Percentiles rank a stretch among this genome's conserved stretches.
Evolutionary conservation across 2,113 vertebrate genomes (phyloP).

Genomic region (Vireo altiloquus): DNA sequence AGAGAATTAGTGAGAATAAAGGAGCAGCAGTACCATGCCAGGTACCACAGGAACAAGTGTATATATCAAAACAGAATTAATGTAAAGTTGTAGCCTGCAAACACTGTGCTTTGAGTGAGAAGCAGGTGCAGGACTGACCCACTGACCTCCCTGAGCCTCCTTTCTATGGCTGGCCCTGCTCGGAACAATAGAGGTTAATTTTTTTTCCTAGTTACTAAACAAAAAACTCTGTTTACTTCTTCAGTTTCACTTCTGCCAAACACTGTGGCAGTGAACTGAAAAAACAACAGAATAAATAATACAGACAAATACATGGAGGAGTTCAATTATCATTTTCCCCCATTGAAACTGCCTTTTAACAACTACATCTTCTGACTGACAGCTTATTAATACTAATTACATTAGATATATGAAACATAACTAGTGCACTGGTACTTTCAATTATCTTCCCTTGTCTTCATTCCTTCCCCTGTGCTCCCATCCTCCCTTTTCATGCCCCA

Average conservation of each 20-base stretch:
- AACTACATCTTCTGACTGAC: constrained; percentile 64
- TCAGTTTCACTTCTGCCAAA: not conserved
- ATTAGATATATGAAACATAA: constrained; percentile 55
- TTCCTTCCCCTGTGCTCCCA: not conserved
- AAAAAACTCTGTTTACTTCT: not conserved
- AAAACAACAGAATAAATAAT: constrained; percentile 36
- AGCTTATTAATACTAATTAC: constrained; percentile 70
- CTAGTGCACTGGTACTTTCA: constrained; percentile 44
- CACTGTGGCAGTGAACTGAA: not conserved
- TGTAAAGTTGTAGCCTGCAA: not conserved
- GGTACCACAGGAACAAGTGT: not conserved
- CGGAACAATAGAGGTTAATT: not conserved
- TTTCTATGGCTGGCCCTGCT: not conserved
- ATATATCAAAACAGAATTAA: not conserved
- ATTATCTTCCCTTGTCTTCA: constrained; percentile 61
- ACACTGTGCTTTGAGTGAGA: not conserved
- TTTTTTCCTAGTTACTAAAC: not conserved
- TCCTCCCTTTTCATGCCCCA: not conserved
- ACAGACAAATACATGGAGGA: constrained; percentile 43
- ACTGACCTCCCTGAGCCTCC: not conserved
- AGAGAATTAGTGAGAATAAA: not conserved
- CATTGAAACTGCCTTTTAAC: constrained; percentile 51
- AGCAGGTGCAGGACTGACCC: not conserved
- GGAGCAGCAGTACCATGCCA: not conserved
- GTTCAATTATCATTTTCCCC: constrained; percentile 45